Percentiles rank a stretch among this genome's conserved stretches.
phyloP scores from a whole-genome alignment of 2,113 vertebrate genomes.

The Brachionichthys hirsutus region DNA sequence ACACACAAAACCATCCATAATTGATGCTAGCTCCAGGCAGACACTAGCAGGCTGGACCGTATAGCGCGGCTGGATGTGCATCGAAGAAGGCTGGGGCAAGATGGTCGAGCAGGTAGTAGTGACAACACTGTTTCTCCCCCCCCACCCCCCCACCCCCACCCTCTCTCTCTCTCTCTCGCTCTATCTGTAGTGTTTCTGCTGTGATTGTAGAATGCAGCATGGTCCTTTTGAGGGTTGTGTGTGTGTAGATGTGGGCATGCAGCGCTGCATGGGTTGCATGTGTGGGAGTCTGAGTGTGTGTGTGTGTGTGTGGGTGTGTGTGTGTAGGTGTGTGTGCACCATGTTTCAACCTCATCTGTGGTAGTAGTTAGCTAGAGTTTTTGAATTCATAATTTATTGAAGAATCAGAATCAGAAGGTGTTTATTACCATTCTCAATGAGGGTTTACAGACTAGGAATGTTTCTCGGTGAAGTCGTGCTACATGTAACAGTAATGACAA shows the following conservation, averaged over 20 bases:
- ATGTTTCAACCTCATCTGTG: conserved; percentile 2
- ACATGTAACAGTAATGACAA: too few relatives aligned
- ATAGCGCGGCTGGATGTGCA: conserved; percentile 83
- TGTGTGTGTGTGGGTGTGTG: conserved; percentile 1
- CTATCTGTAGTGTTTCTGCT: conserved; percentile 27
- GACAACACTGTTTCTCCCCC: conserved; percentile 44
- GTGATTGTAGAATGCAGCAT: conserved; percentile 53
- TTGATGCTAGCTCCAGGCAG: conserved; percentile 82
- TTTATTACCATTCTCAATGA: too few relatives aligned
- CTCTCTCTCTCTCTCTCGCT: background rate
- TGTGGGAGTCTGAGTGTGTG: conserved; percentile 3
- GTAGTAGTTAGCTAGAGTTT: background rate
- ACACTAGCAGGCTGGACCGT: conserved; percentile 82
- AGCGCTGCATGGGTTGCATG: background rate
- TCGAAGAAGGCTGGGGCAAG: conserved; percentile 82
- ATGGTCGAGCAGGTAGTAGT: conserved; percentile 88
- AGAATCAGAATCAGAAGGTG: too few relatives aligned
- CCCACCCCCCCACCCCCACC: background rate
- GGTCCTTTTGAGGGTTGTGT: conserved; percentile 20
- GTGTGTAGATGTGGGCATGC: conserved; percentile 1
- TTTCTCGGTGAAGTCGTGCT: too few relatives aligned
- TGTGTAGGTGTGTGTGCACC: background rate
- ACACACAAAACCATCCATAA: conserved; percentile 62
- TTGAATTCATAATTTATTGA: conserved; percentile 6
- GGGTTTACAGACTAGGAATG: too few relatives aligned